Conservation (phyloP, 2,888 invertebrate species). For the Mesopsocus fuscifrons region DNA sequence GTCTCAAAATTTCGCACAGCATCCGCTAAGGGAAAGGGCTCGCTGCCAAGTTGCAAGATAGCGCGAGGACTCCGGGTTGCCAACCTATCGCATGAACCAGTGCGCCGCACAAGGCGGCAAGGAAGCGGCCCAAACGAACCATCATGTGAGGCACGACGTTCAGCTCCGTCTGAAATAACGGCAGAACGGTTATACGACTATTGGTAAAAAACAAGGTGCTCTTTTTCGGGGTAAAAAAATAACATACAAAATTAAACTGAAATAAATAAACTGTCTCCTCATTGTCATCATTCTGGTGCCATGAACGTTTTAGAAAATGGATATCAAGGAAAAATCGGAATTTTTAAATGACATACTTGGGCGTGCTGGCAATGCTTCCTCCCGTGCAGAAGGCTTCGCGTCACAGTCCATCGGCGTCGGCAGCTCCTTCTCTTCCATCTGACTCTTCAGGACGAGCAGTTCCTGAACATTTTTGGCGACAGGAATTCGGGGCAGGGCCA, state of each 20-base stretch:
- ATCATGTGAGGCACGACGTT: not conserved
- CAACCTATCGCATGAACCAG: not conserved
- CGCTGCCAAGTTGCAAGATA: not conserved
- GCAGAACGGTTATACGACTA: too few species aligned
- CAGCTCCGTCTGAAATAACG: too few species aligned
- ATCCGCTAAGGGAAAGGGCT: not conserved
- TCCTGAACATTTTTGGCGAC: constrained; percentile 4
- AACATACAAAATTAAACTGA: too few species aligned
- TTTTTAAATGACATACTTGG: too few species aligned
- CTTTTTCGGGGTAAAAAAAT: too few species aligned
- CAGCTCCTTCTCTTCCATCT: not conserved
- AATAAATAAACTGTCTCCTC: too few species aligned
- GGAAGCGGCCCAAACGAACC: not conserved
- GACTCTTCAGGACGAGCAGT: not conserved
- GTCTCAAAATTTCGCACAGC: not conserved
- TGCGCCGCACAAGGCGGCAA: not conserved
- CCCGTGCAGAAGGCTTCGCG: too few species aligned
- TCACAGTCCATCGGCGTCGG: not conserved
- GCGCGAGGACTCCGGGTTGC: not conserved
- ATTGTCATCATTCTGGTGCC: too few species aligned
- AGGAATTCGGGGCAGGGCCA: constrained; percentile 1
- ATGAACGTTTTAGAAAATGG: too few species aligned
- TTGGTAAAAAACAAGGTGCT: too few species aligned
- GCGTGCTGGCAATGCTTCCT: too few species aligned
- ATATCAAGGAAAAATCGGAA: too few species aligned